phyloP scores from a whole-genome alignment of 2,797 vertebrate genomes.

The Pteronotus mesoamericanus region DNA sequence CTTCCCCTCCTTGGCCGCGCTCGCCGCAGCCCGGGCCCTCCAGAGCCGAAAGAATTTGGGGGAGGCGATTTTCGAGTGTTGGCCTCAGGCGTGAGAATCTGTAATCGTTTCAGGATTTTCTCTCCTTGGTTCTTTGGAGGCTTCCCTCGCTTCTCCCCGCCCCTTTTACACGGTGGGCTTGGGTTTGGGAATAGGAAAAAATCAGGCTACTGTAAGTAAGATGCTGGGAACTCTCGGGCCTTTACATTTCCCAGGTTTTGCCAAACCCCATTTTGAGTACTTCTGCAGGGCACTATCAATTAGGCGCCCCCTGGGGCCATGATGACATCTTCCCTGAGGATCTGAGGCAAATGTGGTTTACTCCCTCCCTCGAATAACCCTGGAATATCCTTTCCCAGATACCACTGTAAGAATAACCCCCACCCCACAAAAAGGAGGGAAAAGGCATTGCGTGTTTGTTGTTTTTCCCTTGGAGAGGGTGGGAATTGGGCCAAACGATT shows the following conservation, averaged over 20 bases:
- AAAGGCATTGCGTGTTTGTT: slow-evolving; percentile 41
- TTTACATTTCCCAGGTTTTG: slow-evolving; percentile 24
- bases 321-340: slow-evolving; percentile 55
- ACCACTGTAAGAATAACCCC: not conserved
- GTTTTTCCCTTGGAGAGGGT: slow-evolving; percentile 22
- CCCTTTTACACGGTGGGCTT: not conserved
- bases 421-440: not conserved
- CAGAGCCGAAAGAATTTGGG: not conserved
- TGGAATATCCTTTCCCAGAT: not conserved
- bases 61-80: not conserved
- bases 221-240: slow-evolving; percentile 11
- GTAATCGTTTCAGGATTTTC: not conserved
- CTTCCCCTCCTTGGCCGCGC: not conserved
- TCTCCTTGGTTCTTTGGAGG: not conserved
- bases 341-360: slow-evolving; percentile 28
- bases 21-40: not conserved
- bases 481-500: slow-evolving; percentile 49
- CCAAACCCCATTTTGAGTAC: slow-evolving; percentile 24
- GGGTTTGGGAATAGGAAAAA: not conserved
- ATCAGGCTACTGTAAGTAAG: not conserved
- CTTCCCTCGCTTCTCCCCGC: not conserved
- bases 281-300: slow-evolving; percentile 16
- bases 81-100: slow-evolving; percentile 38
- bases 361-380: slow-evolving; percentile 7
- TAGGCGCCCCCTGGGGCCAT: slow-evolving; percentile 29